Conservation (phyloP, 2,113 vertebrate species). For the Phasianus colchicus region DNA sequence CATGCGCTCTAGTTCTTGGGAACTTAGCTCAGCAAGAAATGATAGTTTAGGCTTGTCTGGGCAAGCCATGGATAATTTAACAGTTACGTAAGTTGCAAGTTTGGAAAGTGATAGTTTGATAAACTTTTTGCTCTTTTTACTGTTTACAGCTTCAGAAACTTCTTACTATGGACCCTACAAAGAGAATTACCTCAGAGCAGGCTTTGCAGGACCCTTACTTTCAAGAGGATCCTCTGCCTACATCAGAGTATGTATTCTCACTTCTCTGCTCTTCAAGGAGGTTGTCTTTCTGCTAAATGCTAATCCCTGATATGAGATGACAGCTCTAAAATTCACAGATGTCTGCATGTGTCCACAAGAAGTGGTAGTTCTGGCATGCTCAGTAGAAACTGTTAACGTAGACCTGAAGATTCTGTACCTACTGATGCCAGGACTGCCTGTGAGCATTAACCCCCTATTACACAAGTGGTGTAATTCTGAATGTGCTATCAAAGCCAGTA, state of each 20-base stretch:
- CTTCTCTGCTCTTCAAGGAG: background rate
- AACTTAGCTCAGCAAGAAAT: background rate
- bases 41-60: background rate
- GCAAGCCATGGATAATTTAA: background rate
- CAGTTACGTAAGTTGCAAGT: background rate
- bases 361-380: background rate
- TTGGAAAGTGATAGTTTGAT: conserved; percentile 42
- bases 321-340: background rate
- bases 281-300: background rate
- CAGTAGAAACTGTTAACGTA: background rate
- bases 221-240: conserved; percentile 95
- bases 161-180: conserved; percentile 98
- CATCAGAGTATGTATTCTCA: conserved; percentile 87
- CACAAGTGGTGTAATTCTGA: background rate
- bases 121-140: conserved; percentile 21
- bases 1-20: background rate
- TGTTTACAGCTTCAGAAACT: conserved; percentile 93
- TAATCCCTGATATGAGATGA: background rate
- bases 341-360: background rate
- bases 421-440: background rate
- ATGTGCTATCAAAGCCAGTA: background rate
- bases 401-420: background rate
- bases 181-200: conserved; percentile 97
- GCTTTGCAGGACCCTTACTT: conserved; percentile 97
- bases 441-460: background rate